Percentiles rank a stretch among this genome's conserved stretches.
Conservation (phyloP, 2,113 vertebrate genomes). For the Morone chrysops region DNA sequence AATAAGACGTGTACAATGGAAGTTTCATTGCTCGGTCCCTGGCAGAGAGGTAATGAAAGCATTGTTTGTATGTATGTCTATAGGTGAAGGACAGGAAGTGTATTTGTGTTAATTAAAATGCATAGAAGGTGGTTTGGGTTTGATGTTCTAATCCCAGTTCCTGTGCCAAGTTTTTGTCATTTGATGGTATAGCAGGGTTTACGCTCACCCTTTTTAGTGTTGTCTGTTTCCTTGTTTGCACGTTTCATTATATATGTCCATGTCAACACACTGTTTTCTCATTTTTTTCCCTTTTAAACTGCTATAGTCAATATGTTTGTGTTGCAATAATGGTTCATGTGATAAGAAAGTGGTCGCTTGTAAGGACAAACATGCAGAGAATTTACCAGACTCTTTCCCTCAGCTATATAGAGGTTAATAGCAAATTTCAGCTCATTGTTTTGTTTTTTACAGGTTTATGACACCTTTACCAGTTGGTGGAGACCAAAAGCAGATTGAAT, state of each 20-base stretch:
- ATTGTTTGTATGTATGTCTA: constrained; percentile 10
- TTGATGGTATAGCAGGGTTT: neutral
- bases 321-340: neutral
- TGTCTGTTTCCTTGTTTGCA: neutral
- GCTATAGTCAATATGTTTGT: neutral
- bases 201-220: neutral
- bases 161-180: neutral
- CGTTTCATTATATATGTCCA: neutral
- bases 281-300: neutral
- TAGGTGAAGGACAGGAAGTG: neutral
- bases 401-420: neutral
- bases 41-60: constrained; percentile 13
- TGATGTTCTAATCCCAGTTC: neutral
- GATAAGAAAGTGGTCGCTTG: neutral
- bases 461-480: neutral
- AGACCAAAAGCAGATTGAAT: neutral
- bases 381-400: neutral
- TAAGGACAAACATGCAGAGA: neutral
- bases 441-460: neutral
- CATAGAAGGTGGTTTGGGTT: neutral
- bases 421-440: constrained; percentile 24
- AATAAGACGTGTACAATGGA: constrained; percentile 41
- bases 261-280: neutral
- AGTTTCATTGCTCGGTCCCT: neutral
- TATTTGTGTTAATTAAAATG: constrained; percentile 5